These are phyloP conservation scores for Erpobdella octoculata DNA, from an alignment of 2,888 invertebrate genomes.

Conservation along the genomic window DNA sequence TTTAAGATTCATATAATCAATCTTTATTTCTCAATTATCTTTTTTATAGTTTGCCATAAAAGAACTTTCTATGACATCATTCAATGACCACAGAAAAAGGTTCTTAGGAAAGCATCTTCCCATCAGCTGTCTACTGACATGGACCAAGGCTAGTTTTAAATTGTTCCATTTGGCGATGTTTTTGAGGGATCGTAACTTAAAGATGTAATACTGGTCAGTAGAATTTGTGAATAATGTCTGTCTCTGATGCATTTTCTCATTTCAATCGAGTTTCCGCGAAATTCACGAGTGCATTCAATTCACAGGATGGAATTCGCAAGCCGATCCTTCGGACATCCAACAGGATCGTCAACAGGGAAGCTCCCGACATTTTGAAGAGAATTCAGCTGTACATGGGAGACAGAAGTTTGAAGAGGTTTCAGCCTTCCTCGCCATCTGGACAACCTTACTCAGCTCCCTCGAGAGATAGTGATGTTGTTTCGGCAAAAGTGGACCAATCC, in stretches of 20 bases:
- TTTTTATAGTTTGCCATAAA: background rate
- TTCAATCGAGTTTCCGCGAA: background rate
- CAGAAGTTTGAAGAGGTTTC: slow-evolving; percentile 1
- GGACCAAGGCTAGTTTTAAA: no score
- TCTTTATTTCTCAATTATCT: background rate
- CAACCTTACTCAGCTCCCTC: background rate
- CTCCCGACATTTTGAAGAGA: slow-evolving; percentile 19
- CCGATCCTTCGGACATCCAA: slow-evolving; percentile 23
- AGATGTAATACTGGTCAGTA: background rate
- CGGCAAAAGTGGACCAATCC: background rate
- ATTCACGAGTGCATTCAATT: background rate
- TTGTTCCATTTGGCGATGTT: no score
- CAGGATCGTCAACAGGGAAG: slow-evolving; percentile 14
- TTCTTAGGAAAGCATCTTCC: slow-evolving; percentile 25
- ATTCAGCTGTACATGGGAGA: slow-evolving; percentile 32
- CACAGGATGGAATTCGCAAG: slow-evolving; percentile 21
- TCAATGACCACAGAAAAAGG: slow-evolving; percentile 26
- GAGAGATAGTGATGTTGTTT: background rate
- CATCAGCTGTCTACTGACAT: slow-evolving; percentile 16
- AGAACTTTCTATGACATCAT: background rate
- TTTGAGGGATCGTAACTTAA: no score
- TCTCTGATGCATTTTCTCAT: background rate
- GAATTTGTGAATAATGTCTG: background rate
- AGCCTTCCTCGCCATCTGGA: background rate
- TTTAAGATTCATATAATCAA: no score